Base-by-base conservation (phyloP, 2,113 vertebrate genomes). In the Gallinago paraguaiae region DNA sequence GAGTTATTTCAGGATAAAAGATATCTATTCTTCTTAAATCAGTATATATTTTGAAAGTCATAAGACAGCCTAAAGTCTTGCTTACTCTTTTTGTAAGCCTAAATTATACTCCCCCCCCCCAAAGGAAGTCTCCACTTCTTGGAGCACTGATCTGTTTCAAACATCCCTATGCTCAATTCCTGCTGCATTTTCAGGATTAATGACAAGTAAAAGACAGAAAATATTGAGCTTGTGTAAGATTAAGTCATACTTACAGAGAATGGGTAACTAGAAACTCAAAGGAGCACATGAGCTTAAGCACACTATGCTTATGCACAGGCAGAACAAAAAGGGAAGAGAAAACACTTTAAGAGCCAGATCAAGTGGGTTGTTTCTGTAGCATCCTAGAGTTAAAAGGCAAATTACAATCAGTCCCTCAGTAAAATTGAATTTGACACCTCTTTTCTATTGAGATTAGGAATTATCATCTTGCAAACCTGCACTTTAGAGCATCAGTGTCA, bases 351-450 rank as follows among this genome's bases (percentile, higher is more conserved):
- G 69, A 84, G 71, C n/a, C 35, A 88, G 95, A 92, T 85, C 72
- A 77, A 65, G 33, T 35, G 61, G 53, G 82, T 93, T 92, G 79
- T 54, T 94, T 76, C 65, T 72, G 51, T 61, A 91, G 83, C 61
- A 91, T 88, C 53, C 74, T 82, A 45, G 61, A 92, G 80, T 61
- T 76, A 91, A 96, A 95, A 96, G 69, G 85, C 46, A 95, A 97
- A 96, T 93, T 93, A 95, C 22, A 27, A 94, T 94, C 86, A 97
- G 86, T 71, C 71, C 83, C 90, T 91, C 37, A 61, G 86, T 81
- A 94, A 97, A 97, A 97, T 48, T 94, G 89, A 91, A 94, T 93
- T 90, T 96, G 97, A 97, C 93, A 96, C 74, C 39, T 95, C 93
- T 96, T 97, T 96, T 93, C 96, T 97, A 60, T 5, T 92, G 97